Percentiles rank a stretch among this genome's conserved stretches.
Conservation (phyloP, 2,888 invertebrate species). For the Nowickia ferox region DNA sequence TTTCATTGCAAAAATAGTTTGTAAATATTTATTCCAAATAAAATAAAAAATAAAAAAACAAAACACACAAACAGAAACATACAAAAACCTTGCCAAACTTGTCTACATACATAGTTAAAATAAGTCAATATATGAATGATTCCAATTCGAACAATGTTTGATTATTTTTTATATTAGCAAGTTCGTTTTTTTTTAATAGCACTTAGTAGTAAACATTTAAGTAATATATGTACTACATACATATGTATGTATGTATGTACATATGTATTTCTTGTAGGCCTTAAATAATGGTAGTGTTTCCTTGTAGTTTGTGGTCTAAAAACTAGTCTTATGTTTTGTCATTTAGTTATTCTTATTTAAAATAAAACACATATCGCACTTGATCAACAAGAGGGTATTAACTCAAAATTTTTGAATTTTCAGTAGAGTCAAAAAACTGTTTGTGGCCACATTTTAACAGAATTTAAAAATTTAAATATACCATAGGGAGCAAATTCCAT, state of each 20-base stretch:
- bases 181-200: constrained; percentile 10
- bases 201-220: constrained; percentile 34
- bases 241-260: no score
- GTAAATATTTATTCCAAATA: constrained; percentile 62
- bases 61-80: constrained; percentile 1
- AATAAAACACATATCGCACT: background rate
- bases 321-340: constrained; percentile 47
- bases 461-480: no score
- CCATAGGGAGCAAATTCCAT: no score
- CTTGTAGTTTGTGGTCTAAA: constrained; percentile 43
- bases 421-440: no score
- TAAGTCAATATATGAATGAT: constrained; percentile 12
- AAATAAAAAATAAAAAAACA: no score
- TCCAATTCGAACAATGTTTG: constrained; percentile 44
- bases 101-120: constrained; percentile 5
- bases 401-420: no score
- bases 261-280: background rate
- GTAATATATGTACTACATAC: background rate
- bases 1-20: constrained; percentile 32
- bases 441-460: no score
- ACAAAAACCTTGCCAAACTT: constrained; percentile 50
- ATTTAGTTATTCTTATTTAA: background rate
- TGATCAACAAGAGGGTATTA: no score
- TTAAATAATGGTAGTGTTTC: constrained; percentile 12
- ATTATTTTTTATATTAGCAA: background rate